Evolutionary conservation across 2,113 vertebrate genomes (phyloP), one percentile per base, ranked within the genome.

Genomic region (Mirza zaza): DNA sequence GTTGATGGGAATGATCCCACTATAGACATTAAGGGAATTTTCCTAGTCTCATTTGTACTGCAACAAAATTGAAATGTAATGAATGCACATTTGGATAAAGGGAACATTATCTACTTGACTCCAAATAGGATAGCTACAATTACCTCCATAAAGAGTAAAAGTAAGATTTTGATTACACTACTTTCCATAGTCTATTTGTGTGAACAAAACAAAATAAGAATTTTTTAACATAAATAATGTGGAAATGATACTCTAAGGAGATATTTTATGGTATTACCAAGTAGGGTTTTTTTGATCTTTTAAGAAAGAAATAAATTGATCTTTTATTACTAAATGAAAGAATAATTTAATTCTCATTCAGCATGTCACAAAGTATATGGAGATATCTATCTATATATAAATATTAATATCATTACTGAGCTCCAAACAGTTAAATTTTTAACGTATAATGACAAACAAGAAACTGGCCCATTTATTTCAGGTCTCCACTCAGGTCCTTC

Each of bases 21-120:
- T 45, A 50, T 32, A 95, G 50, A 77, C 65, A 55, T 94, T 85
- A 85, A 93, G 70, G 50, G 81, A 79, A 80, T 91, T 92, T 93
- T 67, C 68, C 18, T 36, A 42, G 14, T 96, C 50, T 90, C 48
- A 3, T 95, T 81, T 88, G 23, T 68, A 93, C 6, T 17, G 3
- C 55, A 90, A 61, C 13, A 59, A 34, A 87, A 90, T 85, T 84
- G 76, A 91, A 97, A 65, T 39, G 59, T 21, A 94, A 94, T 50
- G 3, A 83, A 84, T 29, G 32, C 23, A 45, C 36, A 85, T 96
- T 97, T 84, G 48, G 76, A 61, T 68, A 93, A 94, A 80, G 32
- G 25, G 42, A 63, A 80, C 15, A 67, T 94, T 94, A 86, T 57
- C 88, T 90, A 34, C 18, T 45, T 91, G 45, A 17, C 36, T 96